These are phyloP conservation scores for Jordanella pulchra DNA, from an alignment of 2,797 vertebrate species.

Conservation along the genomic window DNA sequence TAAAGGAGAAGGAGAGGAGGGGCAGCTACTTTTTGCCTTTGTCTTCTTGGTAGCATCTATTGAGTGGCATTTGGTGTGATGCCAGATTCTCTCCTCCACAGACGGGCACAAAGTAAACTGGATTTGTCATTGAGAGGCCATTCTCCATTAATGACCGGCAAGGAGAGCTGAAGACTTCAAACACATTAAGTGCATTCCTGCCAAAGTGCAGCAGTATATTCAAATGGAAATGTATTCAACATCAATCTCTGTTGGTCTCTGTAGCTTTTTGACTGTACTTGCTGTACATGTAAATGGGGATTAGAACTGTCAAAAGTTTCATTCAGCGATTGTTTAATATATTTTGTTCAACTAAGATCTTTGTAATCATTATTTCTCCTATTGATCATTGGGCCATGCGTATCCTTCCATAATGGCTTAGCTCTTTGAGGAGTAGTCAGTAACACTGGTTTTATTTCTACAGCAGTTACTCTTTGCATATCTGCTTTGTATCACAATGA, in stretches of 20 bases:
- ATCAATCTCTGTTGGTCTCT: conserved; percentile 29
- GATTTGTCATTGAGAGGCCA: conserved; percentile 68
- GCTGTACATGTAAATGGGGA: conserved; percentile 55
- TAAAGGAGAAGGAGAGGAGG: conserved; percentile 50
- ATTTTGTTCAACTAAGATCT: conserved; percentile 35
- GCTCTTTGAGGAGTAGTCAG: neutral
- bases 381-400: conserved; percentile 9
- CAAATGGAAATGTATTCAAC: conserved; percentile 69
- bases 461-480: neutral
- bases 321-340: conserved; percentile 19
- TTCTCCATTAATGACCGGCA: conserved; percentile 58
- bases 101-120: conserved; percentile 74
- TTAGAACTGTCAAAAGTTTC: conserved; percentile 38
- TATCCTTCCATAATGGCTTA: conserved; percentile 11
- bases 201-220: conserved; percentile 58
- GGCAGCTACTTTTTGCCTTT: conserved; percentile 61
- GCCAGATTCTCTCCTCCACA: conserved; percentile 73
- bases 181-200: conserved; percentile 52
- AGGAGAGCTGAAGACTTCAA: conserved; percentile 63
- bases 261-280: conserved; percentile 66
- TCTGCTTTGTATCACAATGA: neutral
- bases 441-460: neutral
- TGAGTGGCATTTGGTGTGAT: conserved; percentile 74
- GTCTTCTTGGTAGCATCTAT: conserved; percentile 64
- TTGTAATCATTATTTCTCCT: conserved; percentile 20